Base-by-base conservation (phyloP, 2,888 invertebrate species). In the Yponomeuta malinellus region DNA sequence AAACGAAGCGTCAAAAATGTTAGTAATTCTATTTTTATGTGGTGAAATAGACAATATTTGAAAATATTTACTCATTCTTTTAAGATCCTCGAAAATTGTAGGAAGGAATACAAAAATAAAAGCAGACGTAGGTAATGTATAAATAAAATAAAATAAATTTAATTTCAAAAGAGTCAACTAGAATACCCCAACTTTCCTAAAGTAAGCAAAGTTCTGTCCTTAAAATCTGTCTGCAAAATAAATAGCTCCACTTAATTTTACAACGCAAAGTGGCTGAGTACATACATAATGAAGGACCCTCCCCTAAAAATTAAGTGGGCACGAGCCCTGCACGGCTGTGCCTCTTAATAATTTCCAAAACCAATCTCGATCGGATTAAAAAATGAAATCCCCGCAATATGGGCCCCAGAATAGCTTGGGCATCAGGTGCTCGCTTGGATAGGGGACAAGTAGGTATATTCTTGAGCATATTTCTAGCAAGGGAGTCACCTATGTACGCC, bases 351-450 rank as follows among this genome's bases (percentile, higher is more conserved):
- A 33, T 64, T 68, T 73, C 31, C 75, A 76, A 76, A 76, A 76
- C 75, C 77, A 78, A 79, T 78, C 77, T 78, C 78, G 75, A 74
- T 72, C 72, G 71, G 76, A 82, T 83, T 85, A 81, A 80, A 81
- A 59, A 83, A 83, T 81, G 78, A 73, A 73, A 73, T 72, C 72
- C 70, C 43, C 71, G 66, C 70, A 73, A 79, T 37, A 67, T 78
- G 76, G 79, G 76, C 79, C 77, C 78, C 78, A 78, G 79, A 78
- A 81, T 80, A 81, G 77, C 77, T 78, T 77, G 78, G 85, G 88
- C 84, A 90, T 90, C 91, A 92, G 91, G 91, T 92, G 91, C 86
- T 78, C 77, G 78, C 79, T 87, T 82, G 83, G 88, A 86, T 88
- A 85, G 82, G 80, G 81, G 83, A 87, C 43, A 43, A 85, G 83